phyloP scores from a whole-genome alignment of 2,888 invertebrate species.

The Cancer borealis region DNA sequence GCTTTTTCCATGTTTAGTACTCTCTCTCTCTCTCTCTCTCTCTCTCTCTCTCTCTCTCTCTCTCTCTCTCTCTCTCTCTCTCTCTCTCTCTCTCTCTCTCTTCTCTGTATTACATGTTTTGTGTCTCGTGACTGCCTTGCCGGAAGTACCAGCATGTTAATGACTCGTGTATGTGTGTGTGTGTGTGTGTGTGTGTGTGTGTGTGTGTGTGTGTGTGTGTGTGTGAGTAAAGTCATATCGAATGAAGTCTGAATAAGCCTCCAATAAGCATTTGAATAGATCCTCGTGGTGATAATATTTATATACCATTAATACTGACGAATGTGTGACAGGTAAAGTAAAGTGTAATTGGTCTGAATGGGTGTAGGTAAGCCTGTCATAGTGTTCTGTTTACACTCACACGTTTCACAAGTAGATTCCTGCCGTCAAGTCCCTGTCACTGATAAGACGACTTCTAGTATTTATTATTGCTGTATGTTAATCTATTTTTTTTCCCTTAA shows the following conservation, averaged over 20 bases:
- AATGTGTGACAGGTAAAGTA: too few species aligned
- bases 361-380: too few species aligned
- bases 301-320: neutral
- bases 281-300: too few species aligned
- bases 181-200: neutral
- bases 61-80: neutral
- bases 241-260: too few species aligned
- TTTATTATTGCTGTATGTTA: neutral
- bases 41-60: conserved; percentile 61
- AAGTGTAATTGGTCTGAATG: neutral
- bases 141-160: neutral
- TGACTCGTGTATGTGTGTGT: neutral
- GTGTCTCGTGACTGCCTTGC: neutral
- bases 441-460: neutral
- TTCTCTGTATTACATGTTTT: neutral
- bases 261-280: too few species aligned
- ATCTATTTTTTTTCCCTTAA: too few species aligned
- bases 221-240: too few species aligned
- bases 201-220: neutral
- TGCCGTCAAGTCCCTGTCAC: neutral
- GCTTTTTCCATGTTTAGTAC: neutral
- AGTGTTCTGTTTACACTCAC: too few species aligned
- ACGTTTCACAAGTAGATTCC: neutral
- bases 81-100: neutral
- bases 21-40: conserved; percentile 55